These are phyloP conservation scores for Colaptes auratus DNA, from an alignment of 2,113 vertebrate species.

Conservation along the genomic window DNA sequence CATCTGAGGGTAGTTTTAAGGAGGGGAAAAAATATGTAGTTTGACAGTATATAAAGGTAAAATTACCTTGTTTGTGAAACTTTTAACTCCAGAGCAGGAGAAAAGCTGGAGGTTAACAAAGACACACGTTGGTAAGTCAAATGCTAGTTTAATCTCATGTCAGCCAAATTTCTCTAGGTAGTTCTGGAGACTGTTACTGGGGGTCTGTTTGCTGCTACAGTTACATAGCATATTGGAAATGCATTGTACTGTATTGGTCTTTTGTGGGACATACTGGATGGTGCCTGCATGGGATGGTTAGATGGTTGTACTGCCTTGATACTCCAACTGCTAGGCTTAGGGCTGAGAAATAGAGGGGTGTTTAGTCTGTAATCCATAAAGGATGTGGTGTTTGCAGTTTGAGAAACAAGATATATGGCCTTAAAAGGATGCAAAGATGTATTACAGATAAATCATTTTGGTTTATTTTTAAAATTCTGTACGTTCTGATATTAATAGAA, in stretches of 20 bases:
- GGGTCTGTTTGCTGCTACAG: not conserved
- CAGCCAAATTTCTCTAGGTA: not conserved
- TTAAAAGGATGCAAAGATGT: not conserved
- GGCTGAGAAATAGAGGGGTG: not conserved
- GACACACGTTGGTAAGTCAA: not conserved
- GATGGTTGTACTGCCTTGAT: not conserved
- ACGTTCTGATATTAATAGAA: not conserved
- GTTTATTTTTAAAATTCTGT: not conserved
- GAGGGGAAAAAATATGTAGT: not conserved
- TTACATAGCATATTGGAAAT: fast-evolving
- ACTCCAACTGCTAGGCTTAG: not conserved
- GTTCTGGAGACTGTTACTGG: not conserved
- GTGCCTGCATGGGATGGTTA: not conserved
- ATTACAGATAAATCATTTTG: not conserved
- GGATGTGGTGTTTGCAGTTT: not conserved
- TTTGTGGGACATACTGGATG: not conserved
- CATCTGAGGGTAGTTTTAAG: not conserved
- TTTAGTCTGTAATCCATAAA: not conserved
- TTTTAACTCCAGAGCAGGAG: not conserved
- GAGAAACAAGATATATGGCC: not conserved
- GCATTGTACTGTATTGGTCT: not conserved
- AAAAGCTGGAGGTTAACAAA: not conserved
- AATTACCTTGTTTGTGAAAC: not conserved
- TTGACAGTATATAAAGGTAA: not conserved
- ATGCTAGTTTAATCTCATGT: not conserved